Base-by-base conservation (phyloP, 2,797 vertebrate species). In the Acrossocheilus wenchowensis region DNA sequence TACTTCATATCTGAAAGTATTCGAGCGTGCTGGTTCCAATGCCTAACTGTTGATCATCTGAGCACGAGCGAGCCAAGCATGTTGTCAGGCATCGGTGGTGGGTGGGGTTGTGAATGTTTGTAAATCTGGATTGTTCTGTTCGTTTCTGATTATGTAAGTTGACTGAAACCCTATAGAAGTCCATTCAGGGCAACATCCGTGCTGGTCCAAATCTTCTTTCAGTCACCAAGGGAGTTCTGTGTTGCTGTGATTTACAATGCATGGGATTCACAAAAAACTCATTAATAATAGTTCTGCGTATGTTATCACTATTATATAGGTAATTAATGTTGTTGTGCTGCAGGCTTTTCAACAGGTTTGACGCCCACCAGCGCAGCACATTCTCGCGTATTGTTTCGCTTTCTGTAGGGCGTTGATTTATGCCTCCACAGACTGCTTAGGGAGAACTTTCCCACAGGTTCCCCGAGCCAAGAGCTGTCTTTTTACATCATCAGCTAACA, bases 121-220 rank as follows among this genome's bases (percentile, higher is more conserved):
- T 57, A 91, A 93, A 93, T 95, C 93, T 92, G 93, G 91, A 75
- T 94, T 93, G 94, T 93, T 93, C 90, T 91, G 93, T 91, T 90
- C 91, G 92, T 73, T 93, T 91, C 93, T 93, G 91, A 91, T 92
- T 90, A 91, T 71, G 84, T 62, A 91, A 91, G 87, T 89, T 80
- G 87, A 88, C 89, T 91, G 89, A 93, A 91, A 92, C 89, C 88
- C 82, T 71, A 68, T 88, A 92, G 91, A 93, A 62, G 91, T 91
- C 92, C 88, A 89, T 93, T 88, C 62, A 84, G 88, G 88, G 78
- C 88, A 90, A 87, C 89, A 88, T 84, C 82, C 86, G 82, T 83
- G 87, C 90, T 86, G 84, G 86, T 91, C 86, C 88, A 89, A 90
- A 92, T 86, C 93, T 92, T 89, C 74, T 90, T 92, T 88, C 57